Conservation (phyloP, 1,140 invertebrate species). For the Dinoponera quadriceps region DNA sequence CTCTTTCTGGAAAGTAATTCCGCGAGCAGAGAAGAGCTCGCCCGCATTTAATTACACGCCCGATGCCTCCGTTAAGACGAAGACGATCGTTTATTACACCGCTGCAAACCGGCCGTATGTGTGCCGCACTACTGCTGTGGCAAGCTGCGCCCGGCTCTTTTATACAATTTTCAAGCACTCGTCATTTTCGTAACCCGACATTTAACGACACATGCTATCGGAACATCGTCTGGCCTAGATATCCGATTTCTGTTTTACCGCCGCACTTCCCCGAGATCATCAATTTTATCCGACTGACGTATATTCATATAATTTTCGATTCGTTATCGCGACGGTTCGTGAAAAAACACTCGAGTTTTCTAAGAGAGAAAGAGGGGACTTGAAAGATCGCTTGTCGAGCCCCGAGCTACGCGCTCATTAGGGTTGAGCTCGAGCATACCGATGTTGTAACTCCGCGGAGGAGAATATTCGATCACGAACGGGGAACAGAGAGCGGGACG, state of each 20-base stretch:
- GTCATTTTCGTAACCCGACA: not conserved
- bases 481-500: constrained; percentile 9
- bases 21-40: constrained; percentile 7
- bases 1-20: constrained; percentile 51
- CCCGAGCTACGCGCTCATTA: not conserved
- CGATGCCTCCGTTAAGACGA: constrained; percentile 39
- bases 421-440: not conserved
- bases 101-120: not conserved
- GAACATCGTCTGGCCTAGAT: no score
- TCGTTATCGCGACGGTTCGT: no score
- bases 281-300: no score
- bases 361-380: not conserved
- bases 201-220: no score
- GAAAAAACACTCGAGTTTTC: not conserved
- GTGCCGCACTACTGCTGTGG: not conserved
- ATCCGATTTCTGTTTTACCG: no score
- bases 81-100: constrained; percentile 46
- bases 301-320: no score
- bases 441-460: not conserved
- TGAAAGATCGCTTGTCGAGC: not conserved
- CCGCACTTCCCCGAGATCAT: no score
- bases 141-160: not conserved
- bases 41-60: constrained; percentile 54
- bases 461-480: constrained; percentile 38
- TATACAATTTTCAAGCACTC: not conserved